Conservation (phyloP, 2,888 invertebrate genomes). For the Coelogynopora nodosa region DNA sequence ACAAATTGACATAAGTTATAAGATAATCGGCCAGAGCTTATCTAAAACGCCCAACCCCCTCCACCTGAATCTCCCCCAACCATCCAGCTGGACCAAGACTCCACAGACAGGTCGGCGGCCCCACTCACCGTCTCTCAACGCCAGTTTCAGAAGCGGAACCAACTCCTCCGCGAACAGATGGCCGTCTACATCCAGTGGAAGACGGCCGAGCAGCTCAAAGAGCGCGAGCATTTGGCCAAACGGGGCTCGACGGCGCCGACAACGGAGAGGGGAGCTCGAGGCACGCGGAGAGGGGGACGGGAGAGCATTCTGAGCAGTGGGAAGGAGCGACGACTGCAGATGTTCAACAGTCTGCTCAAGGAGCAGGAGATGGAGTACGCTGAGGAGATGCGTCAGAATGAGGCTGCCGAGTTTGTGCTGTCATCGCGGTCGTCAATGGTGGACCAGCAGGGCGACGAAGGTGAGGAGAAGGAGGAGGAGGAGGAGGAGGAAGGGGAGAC, state of each 20-base stretch:
- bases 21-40: too few relatives aligned
- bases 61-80: too few relatives aligned
- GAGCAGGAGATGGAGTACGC: constrained; percentile 5
- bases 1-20: too few relatives aligned
- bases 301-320: neutral
- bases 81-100: too few relatives aligned
- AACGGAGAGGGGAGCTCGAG: neutral
- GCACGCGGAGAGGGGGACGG: neutral
- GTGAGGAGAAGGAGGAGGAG: neutral
- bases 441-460: neutral
- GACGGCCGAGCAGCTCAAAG: constrained; percentile 16
- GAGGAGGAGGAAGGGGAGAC: neutral
- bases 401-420: neutral
- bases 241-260: neutral
- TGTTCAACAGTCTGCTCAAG: neutral
- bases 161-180: constrained; percentile 38
- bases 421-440: neutral
- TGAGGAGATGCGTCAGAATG: neutral
- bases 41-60: too few relatives aligned
- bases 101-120: too few relatives aligned
- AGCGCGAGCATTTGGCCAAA: neutral
- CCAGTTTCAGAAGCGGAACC: constrained; percentile 36
- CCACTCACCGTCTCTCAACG: neutral
- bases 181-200: constrained; percentile 33
- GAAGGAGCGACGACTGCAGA: neutral